Evolutionary conservation across 2,888 invertebrate species (phyloP), one percentile per base, ranked within the genome.

Genomic region (Synanthedon vespiformis): DNA sequence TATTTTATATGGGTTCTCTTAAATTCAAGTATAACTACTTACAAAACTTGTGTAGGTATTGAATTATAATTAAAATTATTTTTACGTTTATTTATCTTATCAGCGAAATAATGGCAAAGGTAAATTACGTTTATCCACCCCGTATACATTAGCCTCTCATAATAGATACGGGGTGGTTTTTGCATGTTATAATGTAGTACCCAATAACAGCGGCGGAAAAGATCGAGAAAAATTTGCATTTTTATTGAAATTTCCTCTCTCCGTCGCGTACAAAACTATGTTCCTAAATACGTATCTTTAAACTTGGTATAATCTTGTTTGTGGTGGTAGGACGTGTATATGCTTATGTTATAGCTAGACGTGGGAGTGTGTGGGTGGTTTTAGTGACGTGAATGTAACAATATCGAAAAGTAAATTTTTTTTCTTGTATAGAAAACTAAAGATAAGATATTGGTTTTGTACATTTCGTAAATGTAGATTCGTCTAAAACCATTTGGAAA

Each of bases 181-280:
- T 48, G 18, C 22, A 48, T 18, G 48, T 22, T 18, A 77, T 77
- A 76, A 80, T 74, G 73, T 73, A 73, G 72, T 52, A 79, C 78
- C 77, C 77, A 80, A 79, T 81, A 80, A 79, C 71, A 62, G 70
- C 67, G 61, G 66, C 72, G 70, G 76, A 85, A 83, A 84, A 81
- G 80, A 75, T 72, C 56, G 66, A 69, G 68, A 71, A 74, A 75
- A 81, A 85, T 86, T 87, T 80, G 77, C 86, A 86, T 87, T 80
- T 87, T 85, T 86, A 86, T 86, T 82, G 84, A 82, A 85, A 75
- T 83, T 84, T 83, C 80, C 77, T 82, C 78, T 83, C 78, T 74
- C 76, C 77, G 73, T 69, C 74, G 72, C 68, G 75, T 75, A 80
- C 79, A 76, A 80, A 81, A 83, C 80, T 82, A 79, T 77, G 74